Base-by-base conservation (phyloP, 2,888 invertebrate species). In the Anthrax anthrax region DNA sequence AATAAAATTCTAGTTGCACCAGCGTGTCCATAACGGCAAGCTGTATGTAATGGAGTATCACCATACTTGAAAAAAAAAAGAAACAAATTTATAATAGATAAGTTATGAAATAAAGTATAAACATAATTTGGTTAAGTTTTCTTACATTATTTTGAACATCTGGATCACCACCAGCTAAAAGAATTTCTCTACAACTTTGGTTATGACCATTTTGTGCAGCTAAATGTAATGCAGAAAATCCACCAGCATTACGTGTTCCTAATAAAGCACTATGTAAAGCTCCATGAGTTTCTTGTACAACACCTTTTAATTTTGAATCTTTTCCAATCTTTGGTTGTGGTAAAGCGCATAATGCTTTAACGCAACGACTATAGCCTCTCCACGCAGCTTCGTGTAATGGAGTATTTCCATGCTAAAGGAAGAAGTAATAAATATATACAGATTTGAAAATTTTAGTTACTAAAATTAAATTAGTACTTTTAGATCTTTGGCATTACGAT, bases 141-240 rank as follows among this genome's bases (percentile, higher is more conserved):
- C 57, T 55, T 57, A 89, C 89, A 70, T 91, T 92, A 63, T 95
- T 95, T 67, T 88, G 88, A 49, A 86, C 71, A 65, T 94, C 88
- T 0, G 92, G 83, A 64, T 84, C 81, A 50, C 88, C 87, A 0
- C 87, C 89, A 2, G 88, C 85, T 56, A 92, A 75, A 39, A 96
- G 73, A 13, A 96, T 71, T 61, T 92, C 89, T 45, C 94, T 69
- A 58, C 89, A 87, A 55, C 88, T 84, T 72, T 95, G 94, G 71
- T 95, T 96, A 72, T 95, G 95, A 0, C 95, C 95, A 68, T 91
- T 92, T 73, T 96, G 95, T 58, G 91, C 90, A 50, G 91, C 86
- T 54, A 96, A 77, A 72, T 96, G 96, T 39, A 96, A 76, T n/a
- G 95, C 80, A 16, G 89, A 84, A 69, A 94, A 92, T 9, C 94